Percentiles rank a stretch among this genome's conserved stretches.
Evolutionary conservation across 2,888 invertebrate species (phyloP).

Genomic region (Caenorhabditis angaria): DNA sequence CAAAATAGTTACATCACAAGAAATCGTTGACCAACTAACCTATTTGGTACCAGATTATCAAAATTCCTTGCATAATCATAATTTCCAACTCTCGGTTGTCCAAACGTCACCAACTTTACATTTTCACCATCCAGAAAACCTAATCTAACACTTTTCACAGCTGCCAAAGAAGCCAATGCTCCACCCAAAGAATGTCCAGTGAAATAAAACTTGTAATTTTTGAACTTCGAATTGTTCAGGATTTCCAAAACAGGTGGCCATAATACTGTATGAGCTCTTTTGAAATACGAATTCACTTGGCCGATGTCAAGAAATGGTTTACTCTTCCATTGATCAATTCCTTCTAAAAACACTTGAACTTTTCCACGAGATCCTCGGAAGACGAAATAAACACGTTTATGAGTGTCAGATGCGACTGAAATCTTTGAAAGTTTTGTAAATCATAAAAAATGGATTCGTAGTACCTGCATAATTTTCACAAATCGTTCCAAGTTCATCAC

Average conservation of each 20-base stretch:
- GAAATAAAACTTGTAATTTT: not conserved
- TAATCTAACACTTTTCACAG: not conserved
- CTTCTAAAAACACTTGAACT: conserved; percentile 7
- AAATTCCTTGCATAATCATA: conserved; percentile 1
- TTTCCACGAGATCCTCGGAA: not conserved
- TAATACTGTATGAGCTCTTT: not conserved
- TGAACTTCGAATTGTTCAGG: not conserved
- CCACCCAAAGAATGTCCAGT: conserved; percentile 9
- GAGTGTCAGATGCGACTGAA: not conserved
- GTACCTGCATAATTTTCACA: not conserved
- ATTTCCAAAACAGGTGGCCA: not conserved
- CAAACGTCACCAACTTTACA: conserved; percentile 3
- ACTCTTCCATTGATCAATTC: not conserved
- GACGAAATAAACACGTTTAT: not conserved
- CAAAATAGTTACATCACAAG: too few species aligned
- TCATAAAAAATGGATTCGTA: not conserved
- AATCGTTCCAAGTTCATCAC: not conserved
- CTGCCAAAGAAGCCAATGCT: conserved; percentile 6
- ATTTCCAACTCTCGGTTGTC: conserved; percentile 8
- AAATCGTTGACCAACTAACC: too few species aligned
- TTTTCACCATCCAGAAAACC: not conserved
- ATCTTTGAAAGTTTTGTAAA: not conserved
- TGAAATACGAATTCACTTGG: not conserved
- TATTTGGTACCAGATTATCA: not conserved
- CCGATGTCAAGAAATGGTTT: conserved; percentile 1